Conservation (phyloP, 2,113 vertebrate species). For the Neopipo cinnamomea region DNA sequence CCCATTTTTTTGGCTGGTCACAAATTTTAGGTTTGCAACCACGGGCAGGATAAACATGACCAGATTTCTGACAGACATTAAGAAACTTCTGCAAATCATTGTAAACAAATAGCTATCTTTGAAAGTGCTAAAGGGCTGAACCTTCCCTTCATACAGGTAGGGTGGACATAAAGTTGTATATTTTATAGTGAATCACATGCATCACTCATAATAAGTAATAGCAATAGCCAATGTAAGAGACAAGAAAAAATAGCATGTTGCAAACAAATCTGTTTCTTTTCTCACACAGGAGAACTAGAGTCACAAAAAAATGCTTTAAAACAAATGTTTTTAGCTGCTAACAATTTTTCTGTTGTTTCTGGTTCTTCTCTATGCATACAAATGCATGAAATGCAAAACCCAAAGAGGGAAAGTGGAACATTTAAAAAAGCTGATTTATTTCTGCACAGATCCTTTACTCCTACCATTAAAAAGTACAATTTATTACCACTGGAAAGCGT, state of each 20-base stretch:
- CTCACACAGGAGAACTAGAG: not conserved
- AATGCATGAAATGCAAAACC: not conserved
- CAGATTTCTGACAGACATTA: not conserved
- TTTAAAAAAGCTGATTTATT: conserved; percentile 31
- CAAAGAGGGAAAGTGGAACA: not conserved
- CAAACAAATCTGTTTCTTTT: not conserved
- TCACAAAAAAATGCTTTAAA: not conserved
- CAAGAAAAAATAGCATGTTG: not conserved
- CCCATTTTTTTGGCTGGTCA: not conserved
- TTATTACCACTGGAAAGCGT: conserved; percentile 9
- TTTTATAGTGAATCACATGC: not conserved
- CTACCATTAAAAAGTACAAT: conserved; percentile 39
- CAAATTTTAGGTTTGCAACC: not conserved
- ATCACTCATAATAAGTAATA: not conserved
- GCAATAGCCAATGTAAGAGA: not conserved
- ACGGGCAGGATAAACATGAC: not conserved
- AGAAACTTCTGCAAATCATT: not conserved
- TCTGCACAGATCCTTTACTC: conserved; percentile 27
- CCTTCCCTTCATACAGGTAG: not conserved
- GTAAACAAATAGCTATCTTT: not conserved
- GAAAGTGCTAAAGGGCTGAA: not conserved
- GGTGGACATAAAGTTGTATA: not conserved
- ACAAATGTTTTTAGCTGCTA: not conserved
- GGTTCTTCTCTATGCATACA: not conserved
- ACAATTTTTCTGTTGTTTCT: not conserved